Conservation (phyloP, 1,140 invertebrate genomes). For the Acromyrmex heyeri region DNA sequence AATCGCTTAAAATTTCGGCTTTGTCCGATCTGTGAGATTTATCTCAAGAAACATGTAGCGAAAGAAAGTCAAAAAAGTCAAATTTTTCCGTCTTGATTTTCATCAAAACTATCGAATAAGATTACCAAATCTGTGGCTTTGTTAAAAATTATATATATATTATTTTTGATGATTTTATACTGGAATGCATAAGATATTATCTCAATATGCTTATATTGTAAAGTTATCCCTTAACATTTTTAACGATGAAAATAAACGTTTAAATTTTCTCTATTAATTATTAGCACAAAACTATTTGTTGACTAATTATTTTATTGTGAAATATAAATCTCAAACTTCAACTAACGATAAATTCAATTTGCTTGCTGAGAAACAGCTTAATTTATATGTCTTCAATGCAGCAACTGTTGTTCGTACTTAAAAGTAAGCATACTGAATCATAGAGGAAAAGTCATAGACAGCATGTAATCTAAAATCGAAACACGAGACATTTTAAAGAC, state of each 20-base stretch:
- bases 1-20: neutral
- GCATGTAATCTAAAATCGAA: too few relatives aligned
- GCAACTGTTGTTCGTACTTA: neutral
- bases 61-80: neutral
- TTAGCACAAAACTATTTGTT: neutral
- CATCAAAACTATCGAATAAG: neutral
- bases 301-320: neutral
- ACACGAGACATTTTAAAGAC: too few relatives aligned
- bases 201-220: neutral
- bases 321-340: neutral
- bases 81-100: neutral
- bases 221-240: neutral
- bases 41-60: neutral
- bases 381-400: conserved; percentile 6
- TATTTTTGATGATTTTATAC: neutral
- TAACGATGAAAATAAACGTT: neutral
- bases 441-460: too few relatives aligned
- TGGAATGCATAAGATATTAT: neutral
- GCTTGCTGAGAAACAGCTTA: neutral
- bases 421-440: neutral
- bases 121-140: neutral
- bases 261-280: neutral
- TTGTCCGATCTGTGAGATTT: neutral
- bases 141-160: neutral
- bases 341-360: neutral